Base-by-base conservation (phyloP, 2,888 invertebrate species). In the Stictocephala bisonia region DNA sequence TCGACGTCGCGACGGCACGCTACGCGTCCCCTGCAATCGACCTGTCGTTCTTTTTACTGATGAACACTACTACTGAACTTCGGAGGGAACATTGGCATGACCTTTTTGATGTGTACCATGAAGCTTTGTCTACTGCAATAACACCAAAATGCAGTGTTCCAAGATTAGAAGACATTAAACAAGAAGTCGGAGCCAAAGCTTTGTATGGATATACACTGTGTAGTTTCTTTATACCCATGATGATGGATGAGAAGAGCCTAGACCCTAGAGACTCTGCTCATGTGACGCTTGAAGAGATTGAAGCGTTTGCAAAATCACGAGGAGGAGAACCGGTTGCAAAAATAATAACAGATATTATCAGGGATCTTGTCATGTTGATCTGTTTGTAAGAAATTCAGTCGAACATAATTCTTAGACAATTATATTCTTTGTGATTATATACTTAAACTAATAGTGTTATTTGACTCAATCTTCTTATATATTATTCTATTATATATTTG, bases 61-160 rank as follows among this genome's bases (percentile, higher is more conserved):
- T 90, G 0, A 91, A 92, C 77, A 90, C 91, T 0, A 86, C 87
- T 22, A 84, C 89, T 77, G 83, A 86, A 18, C 79, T 91, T 31
- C 85, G 91, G 3, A 83, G 85, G 15, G 76, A 86, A 26, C 84
- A 90, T 79, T 93, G 89, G 81, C 86, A 90, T 18, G 84, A 87
- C 0, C 81, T 90, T n/a, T 76, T 91, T 20, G 82, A 86, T 78
- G 85, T 86, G 78, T 93, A 93, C 79, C 85, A 92, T 78, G 81
- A 85, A 2, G 84, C 86, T 20, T 83, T 93, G 9, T 82, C 86
- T 0, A 82, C 18, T 3, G 51, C 66, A 4, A 70, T 75, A 6
- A 2, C 56, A 15, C n/a, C 44, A 44, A 1, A 20, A 2, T 70
- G 29, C 51, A 50, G 13, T 24, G 71, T 27, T 0, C 75, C 68